Percentiles rank a stretch among this genome's conserved stretches.
These are phyloP conservation scores for Poeciliopsis infans DNA, from an alignment of 2,797 vertebrate genomes.

Conservation along the genomic window DNA sequence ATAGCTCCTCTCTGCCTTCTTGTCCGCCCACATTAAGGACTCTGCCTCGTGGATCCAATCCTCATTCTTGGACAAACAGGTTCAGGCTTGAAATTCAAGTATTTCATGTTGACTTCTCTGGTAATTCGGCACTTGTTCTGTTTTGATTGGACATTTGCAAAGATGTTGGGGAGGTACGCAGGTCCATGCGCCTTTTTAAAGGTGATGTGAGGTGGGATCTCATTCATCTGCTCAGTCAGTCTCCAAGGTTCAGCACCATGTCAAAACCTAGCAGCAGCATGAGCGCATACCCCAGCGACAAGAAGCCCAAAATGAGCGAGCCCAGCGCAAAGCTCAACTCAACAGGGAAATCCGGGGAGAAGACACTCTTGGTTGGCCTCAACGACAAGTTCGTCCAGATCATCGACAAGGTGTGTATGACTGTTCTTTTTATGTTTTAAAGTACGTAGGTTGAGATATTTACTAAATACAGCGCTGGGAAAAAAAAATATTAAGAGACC, in stretches of 20 bases:
- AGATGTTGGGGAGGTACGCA: slow-evolving; percentile 45
- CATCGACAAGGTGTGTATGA: slow-evolving; percentile 73
- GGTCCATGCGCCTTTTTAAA: slow-evolving; percentile 57
- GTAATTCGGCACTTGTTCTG: slow-evolving; percentile 11
- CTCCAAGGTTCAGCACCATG: slow-evolving; percentile 43
- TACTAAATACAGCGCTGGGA: too few relatives aligned
- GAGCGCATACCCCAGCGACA: slow-evolving; percentile 44
- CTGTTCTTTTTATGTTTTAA: neutral
- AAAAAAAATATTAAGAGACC: too few relatives aligned
- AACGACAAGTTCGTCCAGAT: slow-evolving; percentile 77
- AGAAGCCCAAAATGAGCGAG: neutral
- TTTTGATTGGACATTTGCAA: slow-evolving; percentile 52
- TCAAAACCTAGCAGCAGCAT: slow-evolving; percentile 64
- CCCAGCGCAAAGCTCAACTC: slow-evolving; percentile 42
- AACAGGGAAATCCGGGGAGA: slow-evolving; percentile 62
- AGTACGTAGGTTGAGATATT: too few relatives aligned
- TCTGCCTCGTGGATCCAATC: slow-evolving; percentile 46
- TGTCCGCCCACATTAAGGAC: slow-evolving; percentile 28
- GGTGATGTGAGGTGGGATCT: slow-evolving; percentile 13
- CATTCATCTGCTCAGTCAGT: slow-evolving; percentile 12
- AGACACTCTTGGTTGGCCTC: slow-evolving; percentile 77
- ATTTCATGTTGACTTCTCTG: slow-evolving; percentile 22
- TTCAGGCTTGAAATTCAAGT: slow-evolving; percentile 48
- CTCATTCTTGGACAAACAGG: slow-evolving; percentile 31
- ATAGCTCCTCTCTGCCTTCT: slow-evolving; percentile 44